Conservation (phyloP, 2,113 vertebrate genomes). For the Oncorhynchus tshawytscha region DNA sequence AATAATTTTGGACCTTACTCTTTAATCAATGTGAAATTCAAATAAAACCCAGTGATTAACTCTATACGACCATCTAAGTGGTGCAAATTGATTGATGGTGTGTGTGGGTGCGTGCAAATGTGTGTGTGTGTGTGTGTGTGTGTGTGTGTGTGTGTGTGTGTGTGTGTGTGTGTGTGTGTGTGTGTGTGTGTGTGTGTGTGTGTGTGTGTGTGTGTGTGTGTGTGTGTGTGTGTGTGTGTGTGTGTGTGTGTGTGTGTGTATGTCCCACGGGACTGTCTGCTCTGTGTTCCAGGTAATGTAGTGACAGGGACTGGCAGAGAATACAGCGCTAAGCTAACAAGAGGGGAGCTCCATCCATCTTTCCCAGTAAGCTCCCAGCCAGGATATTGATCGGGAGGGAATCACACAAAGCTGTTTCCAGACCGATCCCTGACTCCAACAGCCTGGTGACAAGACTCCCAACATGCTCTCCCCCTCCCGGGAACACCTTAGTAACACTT, state of each 20-base stretch:
- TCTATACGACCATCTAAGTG: not conserved
- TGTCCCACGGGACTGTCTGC: conserved; percentile 64
- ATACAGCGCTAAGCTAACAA: conserved; percentile 44
- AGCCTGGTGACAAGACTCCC: conserved; percentile 52
- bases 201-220: not conserved
- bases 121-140: not conserved
- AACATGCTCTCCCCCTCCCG: conserved; percentile 7
- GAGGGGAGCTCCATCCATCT: conserved; percentile 70
- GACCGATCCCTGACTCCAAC: conserved; percentile 36
- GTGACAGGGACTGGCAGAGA: conserved; percentile 39
- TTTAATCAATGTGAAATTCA: not conserved
- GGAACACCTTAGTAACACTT: not conserved
- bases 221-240: not conserved
- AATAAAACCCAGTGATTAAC: not conserved
- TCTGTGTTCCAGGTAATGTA: conserved; percentile 76
- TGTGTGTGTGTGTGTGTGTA: conserved; percentile 26
- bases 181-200: conserved; percentile 27
- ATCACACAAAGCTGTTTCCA: conserved; percentile 51
- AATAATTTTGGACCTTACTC: not conserved
- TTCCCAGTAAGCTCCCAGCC: conserved; percentile 39
- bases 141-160: too few species aligned
- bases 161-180: conserved; percentile 15
- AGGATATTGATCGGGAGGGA: conserved; percentile 66
- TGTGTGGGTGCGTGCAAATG: not conserved
- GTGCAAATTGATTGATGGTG: not conserved